phyloP scores from a whole-genome alignment of 2,888 invertebrate genomes.

The Antitype chi region DNA sequence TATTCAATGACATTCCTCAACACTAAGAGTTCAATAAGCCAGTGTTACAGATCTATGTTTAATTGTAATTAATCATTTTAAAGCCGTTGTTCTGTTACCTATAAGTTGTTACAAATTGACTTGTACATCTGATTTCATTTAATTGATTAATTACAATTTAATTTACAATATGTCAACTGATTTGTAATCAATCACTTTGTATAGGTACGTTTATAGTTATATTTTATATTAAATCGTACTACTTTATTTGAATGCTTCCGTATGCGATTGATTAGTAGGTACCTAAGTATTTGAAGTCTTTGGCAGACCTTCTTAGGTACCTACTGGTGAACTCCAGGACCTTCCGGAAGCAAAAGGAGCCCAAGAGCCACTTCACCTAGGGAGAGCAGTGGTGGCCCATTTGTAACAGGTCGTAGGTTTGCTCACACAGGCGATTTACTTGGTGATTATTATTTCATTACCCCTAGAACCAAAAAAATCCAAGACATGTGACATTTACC shows the following conservation, averaged over 20 bases:
- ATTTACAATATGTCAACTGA: conserved; percentile 48
- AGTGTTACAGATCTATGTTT: conserved; percentile 32
- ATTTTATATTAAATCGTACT: conserved; percentile 38
- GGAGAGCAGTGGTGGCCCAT: no score
- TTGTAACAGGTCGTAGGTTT: no score
- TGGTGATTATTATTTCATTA: no score
- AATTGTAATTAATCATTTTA: conserved; percentile 54
- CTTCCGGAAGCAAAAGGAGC: neutral
- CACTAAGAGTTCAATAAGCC: neutral
- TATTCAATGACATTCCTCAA: conserved; percentile 6
- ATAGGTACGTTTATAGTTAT: conserved; percentile 4
- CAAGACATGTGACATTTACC: neutral
- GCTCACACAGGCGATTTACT: no score
- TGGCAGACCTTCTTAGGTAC: neutral
- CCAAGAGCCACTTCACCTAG: neutral
- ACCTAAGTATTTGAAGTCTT: neutral
- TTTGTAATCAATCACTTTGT: conserved; percentile 54
- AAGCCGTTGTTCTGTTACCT: conserved; percentile 27
- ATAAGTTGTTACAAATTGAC: conserved; percentile 53
- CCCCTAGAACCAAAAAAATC: no score
- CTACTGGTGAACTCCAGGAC: neutral
- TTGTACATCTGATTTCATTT: conserved; percentile 52
- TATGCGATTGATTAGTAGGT: conserved; percentile 21
- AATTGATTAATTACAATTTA: conserved; percentile 63
- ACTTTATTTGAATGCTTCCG: conserved; percentile 48